Evolutionary conservation across 2,113 vertebrate genomes (phyloP).

Genomic region (Apeltes quadracus): DNA sequence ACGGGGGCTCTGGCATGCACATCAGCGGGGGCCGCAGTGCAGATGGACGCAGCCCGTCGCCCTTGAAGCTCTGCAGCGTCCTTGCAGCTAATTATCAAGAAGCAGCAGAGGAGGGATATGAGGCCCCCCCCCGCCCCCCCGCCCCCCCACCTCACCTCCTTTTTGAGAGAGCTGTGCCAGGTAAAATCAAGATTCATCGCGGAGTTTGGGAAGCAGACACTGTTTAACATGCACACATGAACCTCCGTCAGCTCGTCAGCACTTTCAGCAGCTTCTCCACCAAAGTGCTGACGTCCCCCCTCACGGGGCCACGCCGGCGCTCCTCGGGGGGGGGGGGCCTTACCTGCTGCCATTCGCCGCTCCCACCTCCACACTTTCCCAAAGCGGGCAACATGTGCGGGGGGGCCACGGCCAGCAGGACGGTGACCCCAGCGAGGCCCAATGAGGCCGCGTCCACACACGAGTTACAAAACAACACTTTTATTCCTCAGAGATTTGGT

Average conservation of each 20-base stretch:
- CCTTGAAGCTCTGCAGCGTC: constrained; percentile 46
- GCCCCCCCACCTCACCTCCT: no score
- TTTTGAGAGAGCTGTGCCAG: constrained; percentile 45
- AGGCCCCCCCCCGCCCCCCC: background rate
- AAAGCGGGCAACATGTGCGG: no score
- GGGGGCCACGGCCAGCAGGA: constrained; percentile 21
- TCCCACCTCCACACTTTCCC: background rate
- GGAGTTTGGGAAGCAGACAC: constrained; percentile 13
- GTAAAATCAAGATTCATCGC: constrained; percentile 30
- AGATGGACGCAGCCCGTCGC: constrained; percentile 21
- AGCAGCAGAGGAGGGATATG: constrained; percentile 24
- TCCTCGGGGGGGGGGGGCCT: constrained; percentile 40
- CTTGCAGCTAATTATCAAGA: constrained; percentile 53
- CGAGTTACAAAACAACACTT: background rate
- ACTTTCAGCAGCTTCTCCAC: constrained; percentile 52
- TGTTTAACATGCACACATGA: constrained; percentile 72
- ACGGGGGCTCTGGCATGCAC: constrained; percentile 36
- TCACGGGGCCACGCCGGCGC: constrained; percentile 35
- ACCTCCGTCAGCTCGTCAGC: constrained; percentile 74
- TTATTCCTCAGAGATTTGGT: background rate
- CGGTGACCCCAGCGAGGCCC: constrained; percentile 16
- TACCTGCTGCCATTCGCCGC: constrained; percentile 38
- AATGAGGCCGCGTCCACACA: background rate
- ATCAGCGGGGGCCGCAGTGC: constrained; percentile 44
- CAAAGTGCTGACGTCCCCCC: constrained; percentile 60